Conservation (phyloP, 1,140 invertebrate species). For the Drosophila repletoides region DNA sequence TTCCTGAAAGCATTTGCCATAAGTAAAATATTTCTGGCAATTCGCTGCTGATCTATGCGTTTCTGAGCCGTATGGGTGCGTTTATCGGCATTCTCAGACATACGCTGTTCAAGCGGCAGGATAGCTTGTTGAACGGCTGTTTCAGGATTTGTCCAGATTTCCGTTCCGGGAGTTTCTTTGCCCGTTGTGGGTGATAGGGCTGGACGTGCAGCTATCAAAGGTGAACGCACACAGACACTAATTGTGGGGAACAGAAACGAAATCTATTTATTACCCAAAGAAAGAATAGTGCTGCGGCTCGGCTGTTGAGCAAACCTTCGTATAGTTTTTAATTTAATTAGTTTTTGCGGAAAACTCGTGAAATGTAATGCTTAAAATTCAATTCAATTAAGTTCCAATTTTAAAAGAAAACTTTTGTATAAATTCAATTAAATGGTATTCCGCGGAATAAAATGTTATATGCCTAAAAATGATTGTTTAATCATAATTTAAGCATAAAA, state of each 20-base stretch:
- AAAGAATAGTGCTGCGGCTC: too few relatives aligned
- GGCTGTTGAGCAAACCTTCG: too few relatives aligned
- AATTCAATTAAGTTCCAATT: too few relatives aligned
- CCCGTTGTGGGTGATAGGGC: constrained; percentile 85
- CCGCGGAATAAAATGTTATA: too few relatives aligned
- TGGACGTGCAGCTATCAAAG: constrained; percentile 89
- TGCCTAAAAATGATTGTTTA: too few relatives aligned
- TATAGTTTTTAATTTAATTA: too few relatives aligned
- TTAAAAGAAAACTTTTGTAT: too few relatives aligned
- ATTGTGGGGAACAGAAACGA: constrained; percentile 59
- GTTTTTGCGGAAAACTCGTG: too few relatives aligned
- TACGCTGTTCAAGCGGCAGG: constrained; percentile 60
- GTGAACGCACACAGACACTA: constrained; percentile 88
- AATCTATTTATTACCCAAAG: too few relatives aligned
- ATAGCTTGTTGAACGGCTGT: not conserved
- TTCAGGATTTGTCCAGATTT: constrained; percentile 89
- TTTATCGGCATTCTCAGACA: constrained; percentile 68
- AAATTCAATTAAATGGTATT: too few relatives aligned
- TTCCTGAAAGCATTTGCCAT: constrained; percentile 73
- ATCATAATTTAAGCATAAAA: too few relatives aligned
- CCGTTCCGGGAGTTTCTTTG: constrained; percentile 83
- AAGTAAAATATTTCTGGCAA: constrained; percentile 69
- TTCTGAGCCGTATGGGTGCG: constrained; percentile 69
- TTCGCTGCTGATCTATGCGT: constrained; percentile 70
- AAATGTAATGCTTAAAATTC: too few relatives aligned